These are phyloP conservation scores for Drosophila erecta DNA, from an alignment of 1,140 invertebrate genomes.

Conservation along the genomic window DNA sequence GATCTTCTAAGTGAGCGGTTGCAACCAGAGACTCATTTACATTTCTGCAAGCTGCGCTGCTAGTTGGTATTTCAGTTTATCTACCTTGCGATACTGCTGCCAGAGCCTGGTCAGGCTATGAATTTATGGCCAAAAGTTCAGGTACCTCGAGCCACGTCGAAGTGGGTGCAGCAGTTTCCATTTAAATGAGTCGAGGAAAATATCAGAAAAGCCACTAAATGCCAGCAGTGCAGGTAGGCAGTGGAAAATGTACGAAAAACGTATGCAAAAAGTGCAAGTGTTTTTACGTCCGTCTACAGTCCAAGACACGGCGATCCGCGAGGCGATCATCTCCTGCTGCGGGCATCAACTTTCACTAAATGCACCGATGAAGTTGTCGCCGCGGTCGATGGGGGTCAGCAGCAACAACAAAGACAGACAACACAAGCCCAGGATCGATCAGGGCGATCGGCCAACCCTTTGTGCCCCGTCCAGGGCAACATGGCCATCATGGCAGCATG, in stretches of 20 bases:
- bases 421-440: conserved; percentile 9
- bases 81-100: conserved; percentile 38
- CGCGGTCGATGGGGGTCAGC: conserved; percentile 10
- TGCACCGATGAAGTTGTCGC: conserved; percentile 44
- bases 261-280: conserved; percentile 55
- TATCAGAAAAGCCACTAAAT: conserved; percentile 40
- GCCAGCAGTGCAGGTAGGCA: conserved; percentile 8
- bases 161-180: conserved; percentile 58
- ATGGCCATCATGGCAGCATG: conserved; percentile 12
- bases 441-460: conserved; percentile 12
- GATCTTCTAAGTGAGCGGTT: conserved; percentile 4
- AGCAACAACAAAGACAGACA: neutral
- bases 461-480: conserved; percentile 1
- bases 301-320: conserved; percentile 20
- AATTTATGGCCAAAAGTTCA: conserved; percentile 53
- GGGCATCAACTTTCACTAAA: conserved; percentile 60
- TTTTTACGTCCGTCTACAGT: conserved; percentile 14
- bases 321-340: conserved; percentile 54
- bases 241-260: conserved; percentile 22
- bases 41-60: conserved; percentile 20
- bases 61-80: conserved; percentile 40
- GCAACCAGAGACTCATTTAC: conserved; percentile 40
- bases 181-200: conserved; percentile 47
- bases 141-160: conserved; percentile 6
- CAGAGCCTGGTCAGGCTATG: conserved; percentile 26